A percentile compares a stretch with the other conserved stretches of the same genome.
These are phyloP conservation scores for Caenorhabditis brenneri DNA, from an alignment of 1,140 invertebrate species.

Conservation along the genomic window DNA sequence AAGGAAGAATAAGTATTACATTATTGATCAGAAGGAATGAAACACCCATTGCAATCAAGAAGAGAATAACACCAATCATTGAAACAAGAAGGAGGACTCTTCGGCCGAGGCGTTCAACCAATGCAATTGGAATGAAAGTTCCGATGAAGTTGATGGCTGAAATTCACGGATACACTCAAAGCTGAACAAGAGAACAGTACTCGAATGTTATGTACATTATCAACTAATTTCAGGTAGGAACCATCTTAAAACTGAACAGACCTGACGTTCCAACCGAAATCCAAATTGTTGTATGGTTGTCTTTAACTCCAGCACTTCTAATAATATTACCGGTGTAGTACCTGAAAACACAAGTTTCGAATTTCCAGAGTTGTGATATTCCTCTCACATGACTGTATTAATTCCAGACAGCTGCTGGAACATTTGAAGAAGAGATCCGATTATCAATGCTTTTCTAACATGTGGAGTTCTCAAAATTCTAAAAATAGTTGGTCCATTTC, in stretches of 20 bases:
- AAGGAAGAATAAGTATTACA: conserved; percentile 27
- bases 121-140: conserved; percentile 75
- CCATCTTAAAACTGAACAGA: neutral
- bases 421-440: conserved; percentile 76
- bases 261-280: conserved; percentile 74
- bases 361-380: neutral
- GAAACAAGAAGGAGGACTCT: conserved; percentile 75
- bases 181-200: no score
- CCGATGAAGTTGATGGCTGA: conserved; percentile 75
- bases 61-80: conserved; percentile 72
- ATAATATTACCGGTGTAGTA: conserved; percentile 78
- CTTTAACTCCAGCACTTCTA: conserved; percentile 75
- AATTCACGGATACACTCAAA: no score
- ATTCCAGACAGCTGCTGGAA: conserved; percentile 77
- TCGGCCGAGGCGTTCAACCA: conserved; percentile 72
- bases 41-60: conserved; percentile 57
- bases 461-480: conserved; percentile 71
- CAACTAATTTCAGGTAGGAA: neutral
- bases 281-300: conserved; percentile 76
- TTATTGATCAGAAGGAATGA: conserved; percentile 62
- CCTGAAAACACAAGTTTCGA: conserved; percentile 70
- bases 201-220: no score
- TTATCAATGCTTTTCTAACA: conserved; percentile 74
- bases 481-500: conserved; percentile 42
- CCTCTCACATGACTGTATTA: conserved; percentile 77